Conservation (phyloP, 2,113 vertebrate genomes). For the Dromiciops gliroides region DNA sequence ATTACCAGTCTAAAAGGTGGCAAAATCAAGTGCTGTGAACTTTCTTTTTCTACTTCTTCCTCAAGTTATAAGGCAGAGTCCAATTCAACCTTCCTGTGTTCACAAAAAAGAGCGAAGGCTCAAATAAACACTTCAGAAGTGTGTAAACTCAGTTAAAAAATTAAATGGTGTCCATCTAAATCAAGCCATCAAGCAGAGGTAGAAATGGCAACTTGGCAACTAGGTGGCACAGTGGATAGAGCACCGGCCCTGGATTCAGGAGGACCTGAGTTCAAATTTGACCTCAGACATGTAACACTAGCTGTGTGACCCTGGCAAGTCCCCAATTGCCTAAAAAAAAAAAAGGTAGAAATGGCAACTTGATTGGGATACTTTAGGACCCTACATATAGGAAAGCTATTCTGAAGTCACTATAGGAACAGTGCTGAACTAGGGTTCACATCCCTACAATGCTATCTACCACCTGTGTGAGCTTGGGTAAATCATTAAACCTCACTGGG, state of each 20-base stretch:
- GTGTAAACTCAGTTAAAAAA: slow-evolving; percentile 56
- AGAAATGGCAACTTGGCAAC: slow-evolving; percentile 31
- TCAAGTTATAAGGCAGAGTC: slow-evolving; percentile 14
- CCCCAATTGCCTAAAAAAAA: no score
- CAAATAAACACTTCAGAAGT: slow-evolving; percentile 38
- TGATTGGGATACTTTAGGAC: slow-evolving; percentile 34
- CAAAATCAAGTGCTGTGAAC: not conserved
- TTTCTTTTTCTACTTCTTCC: not conserved
- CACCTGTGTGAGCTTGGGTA: not conserved
- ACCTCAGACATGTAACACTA: no score
- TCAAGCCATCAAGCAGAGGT: slow-evolving; percentile 54
- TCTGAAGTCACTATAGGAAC: slow-evolving; percentile 42
- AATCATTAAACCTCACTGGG: not conserved
- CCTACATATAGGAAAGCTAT: not conserved
- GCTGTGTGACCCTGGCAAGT: no score
- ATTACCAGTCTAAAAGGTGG: not conserved
- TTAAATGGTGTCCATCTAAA: slow-evolving; percentile 60
- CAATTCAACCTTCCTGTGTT: slow-evolving; percentile 59
- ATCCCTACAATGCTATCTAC: not conserved
- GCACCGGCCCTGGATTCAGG: no score
- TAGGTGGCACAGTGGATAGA: no score
- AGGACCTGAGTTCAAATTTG: no score
- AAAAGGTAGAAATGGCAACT: slow-evolving; percentile 22
- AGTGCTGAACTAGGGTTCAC: not conserved
- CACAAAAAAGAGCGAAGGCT: slow-evolving; percentile 50